A percentile compares a stretch with the other conserved stretches of the same genome.
phyloP scores from a whole-genome alignment of 2,797 vertebrate genomes.

The Gorsachius magnificus region DNA sequence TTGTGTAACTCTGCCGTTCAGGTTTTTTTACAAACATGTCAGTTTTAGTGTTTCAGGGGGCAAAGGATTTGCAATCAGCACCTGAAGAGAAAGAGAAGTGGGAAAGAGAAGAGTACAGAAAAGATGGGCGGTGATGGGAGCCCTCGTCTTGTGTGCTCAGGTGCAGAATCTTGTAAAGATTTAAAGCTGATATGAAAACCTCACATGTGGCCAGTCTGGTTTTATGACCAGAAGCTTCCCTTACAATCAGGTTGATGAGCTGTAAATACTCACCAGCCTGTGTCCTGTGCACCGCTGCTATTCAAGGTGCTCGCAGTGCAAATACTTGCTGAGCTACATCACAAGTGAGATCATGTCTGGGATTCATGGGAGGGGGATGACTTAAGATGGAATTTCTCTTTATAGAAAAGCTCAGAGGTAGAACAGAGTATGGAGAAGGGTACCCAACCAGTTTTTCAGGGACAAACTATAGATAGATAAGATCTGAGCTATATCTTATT shows the following conservation, averaged over 20 bases:
- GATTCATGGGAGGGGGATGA: background rate
- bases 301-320: background rate
- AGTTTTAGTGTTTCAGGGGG: slow-evolving; percentile 46
- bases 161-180: background rate
- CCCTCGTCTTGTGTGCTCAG: fast-evolving
- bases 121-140: background rate
- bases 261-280: background rate
- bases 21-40: background rate
- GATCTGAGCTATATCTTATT: background rate
- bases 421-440: background rate
- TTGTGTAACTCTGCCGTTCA: background rate
- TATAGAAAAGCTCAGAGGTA: background rate
- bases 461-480: background rate
- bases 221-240: background rate
- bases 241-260: background rate
- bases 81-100: background rate
- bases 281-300: background rate
- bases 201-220: background rate
- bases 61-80: background rate
- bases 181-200: background rate
- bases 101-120: background rate
- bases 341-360: background rate
- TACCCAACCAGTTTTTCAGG: background rate
- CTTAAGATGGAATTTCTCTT: background rate
- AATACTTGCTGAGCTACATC: background rate